Base-by-base conservation (phyloP, 2,113 vertebrate species). In the Siniperca knerii region DNA sequence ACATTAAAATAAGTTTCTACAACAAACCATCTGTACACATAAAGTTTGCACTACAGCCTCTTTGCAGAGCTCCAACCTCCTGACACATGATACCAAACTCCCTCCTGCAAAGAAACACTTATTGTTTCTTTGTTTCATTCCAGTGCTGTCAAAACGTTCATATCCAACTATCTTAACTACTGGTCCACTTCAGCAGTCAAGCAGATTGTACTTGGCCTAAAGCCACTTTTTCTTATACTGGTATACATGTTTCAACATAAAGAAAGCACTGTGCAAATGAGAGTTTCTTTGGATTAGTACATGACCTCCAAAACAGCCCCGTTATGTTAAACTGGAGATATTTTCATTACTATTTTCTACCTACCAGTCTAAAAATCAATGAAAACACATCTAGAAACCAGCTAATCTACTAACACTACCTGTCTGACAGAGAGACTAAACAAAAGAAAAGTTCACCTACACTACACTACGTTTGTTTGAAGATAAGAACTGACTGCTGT, bases 261-360 rank as follows among this genome's bases (percentile, higher is more conserved):
- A 82, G 52, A 75, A 81, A 86, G 69, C 86, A 74, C 78, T 88
- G 86, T 90, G 93, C 88, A 92, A 90, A 88, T 42, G 33, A 90
- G 72, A 90, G 77, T 69, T 87, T 94, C 93, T 95, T 94, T 94
- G 93, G 93, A 90, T 95, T 92, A 95, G 91, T 93, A 83, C 35
- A 44, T 82, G 25, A 44, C 69, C 68, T 87, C 84, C 65, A 84
- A 89, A 88, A 88, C 71, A 86, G 55, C 37, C 74, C 77, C 9
- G 29, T 80, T 77, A 44, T 82, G 66, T 73, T 85, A 87, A 86
- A 83, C 75, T 69, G 48, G 42, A 72, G 33, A 73, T 20, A 55
- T 57, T 69, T 54, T 66, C 25, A 13, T 55, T 50, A 13, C 40
- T 77, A 72, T 46, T 25, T 7, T 75, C 66, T 68, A 75, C 8